These are phyloP conservation scores for Axis porcinus DNA, from an alignment of 2,113 vertebrate species.

Conservation along the genomic window DNA sequence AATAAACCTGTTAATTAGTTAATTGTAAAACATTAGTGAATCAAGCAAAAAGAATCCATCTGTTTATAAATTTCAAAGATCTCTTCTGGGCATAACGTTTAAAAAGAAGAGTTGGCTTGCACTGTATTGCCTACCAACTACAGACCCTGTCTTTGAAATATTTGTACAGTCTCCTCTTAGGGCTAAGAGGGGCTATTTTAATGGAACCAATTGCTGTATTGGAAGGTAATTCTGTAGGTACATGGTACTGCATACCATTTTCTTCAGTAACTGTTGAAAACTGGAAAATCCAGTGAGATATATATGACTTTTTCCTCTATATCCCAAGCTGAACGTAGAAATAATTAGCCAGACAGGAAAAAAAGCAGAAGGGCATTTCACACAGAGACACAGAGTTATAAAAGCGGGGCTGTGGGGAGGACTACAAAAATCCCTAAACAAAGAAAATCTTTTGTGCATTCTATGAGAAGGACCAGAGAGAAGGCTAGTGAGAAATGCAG, in stretches of 20 bases:
- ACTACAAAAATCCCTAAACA: background rate
- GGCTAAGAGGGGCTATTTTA: slow-evolving; percentile 61
- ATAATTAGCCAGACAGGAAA: slow-evolving; percentile 38
- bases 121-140: slow-evolving; percentile 59
- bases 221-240: slow-evolving; percentile 48
- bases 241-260: slow-evolving; percentile 22
- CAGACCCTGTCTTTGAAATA: slow-evolving; percentile 35
- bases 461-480: background rate
- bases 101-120: slow-evolving; percentile 63
- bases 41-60: slow-evolving; percentile 85
- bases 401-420: background rate
- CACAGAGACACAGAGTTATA: background rate
- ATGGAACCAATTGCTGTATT: background rate
- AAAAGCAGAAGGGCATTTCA: background rate
- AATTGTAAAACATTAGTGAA: slow-evolving; percentile 85
- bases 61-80: slow-evolving; percentile 82
- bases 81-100: slow-evolving; percentile 83
- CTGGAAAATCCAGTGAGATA: slow-evolving; percentile 31
- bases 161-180: slow-evolving; percentile 38
- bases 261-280: slow-evolving; percentile 30
- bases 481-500: background rate
- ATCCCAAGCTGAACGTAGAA: background rate
- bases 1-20: slow-evolving; percentile 88
- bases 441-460: background rate
- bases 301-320: background rate